These are phyloP conservation scores for Antigone vipio DNA, from an alignment of 2,113 vertebrate species.

Conservation along the genomic window DNA sequence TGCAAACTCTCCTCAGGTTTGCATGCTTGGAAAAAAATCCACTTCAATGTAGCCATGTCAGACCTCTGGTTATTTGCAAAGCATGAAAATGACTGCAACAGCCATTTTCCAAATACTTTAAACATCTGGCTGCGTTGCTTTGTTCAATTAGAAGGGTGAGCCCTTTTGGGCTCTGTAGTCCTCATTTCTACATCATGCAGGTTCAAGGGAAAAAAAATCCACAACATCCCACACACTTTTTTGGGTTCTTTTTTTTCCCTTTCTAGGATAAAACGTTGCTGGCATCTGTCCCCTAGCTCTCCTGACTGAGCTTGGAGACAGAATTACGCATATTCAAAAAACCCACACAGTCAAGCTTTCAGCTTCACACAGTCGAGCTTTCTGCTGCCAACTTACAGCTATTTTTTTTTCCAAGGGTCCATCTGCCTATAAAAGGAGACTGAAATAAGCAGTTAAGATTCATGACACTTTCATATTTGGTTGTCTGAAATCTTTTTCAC, in stretches of 20 bases:
- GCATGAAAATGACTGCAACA: neutral
- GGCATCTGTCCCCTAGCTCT: slow-evolving; percentile 49
- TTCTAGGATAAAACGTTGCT: slow-evolving; percentile 56
- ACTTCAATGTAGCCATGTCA: neutral
- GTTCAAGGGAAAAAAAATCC: neutral
- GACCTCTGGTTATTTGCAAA: neutral
- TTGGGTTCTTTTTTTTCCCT: neutral
- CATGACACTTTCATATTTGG: neutral
- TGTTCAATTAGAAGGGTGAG: neutral
- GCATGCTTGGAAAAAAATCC: neutral
- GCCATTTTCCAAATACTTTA: neutral
- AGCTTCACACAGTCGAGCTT: slow-evolving; percentile 1
- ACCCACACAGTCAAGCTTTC: slow-evolving; percentile 51
- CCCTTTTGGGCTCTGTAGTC: neutral
- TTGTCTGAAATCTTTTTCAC: neutral
- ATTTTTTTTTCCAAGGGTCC: neutral
- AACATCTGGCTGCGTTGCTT: neutral
- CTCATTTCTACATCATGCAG: neutral
- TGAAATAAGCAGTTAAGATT: neutral
- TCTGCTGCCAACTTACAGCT: slow-evolving; percentile 49
- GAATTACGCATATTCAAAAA: slow-evolving; percentile 45
- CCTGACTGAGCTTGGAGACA: slow-evolving; percentile 43
- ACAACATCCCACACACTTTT: slow-evolving; percentile 28
- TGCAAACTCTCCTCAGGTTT: neutral
- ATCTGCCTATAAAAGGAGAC: slow-evolving; percentile 55